These are phyloP conservation scores for Silurus glanis DNA, from an alignment of 2,113 vertebrate species.

Conservation along the genomic window DNA sequence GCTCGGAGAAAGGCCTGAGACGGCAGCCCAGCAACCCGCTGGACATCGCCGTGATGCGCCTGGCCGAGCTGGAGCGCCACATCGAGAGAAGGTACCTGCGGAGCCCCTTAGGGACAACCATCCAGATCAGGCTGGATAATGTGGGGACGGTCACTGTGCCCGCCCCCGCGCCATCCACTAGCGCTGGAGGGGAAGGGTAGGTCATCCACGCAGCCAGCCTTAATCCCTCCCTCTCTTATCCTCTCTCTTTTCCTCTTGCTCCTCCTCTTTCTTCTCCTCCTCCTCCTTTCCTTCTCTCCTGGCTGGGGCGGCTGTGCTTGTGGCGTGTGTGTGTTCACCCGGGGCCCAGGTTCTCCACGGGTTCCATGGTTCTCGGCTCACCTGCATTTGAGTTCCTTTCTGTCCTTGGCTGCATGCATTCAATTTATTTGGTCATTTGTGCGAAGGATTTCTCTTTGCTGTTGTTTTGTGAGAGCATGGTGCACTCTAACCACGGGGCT, in stretches of 20 bases:
- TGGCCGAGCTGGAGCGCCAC: constrained; percentile 99
- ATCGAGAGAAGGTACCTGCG: constrained; percentile 99
- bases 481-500: constrained; percentile 15
- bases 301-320: constrained; percentile 66
- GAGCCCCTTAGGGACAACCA: constrained; percentile 99
- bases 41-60: constrained; percentile 99
- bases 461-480: constrained; percentile 40
- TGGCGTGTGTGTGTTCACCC: constrained; percentile 60
- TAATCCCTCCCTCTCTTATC: constrained; percentile 62
- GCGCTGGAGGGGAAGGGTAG: constrained; percentile 99
- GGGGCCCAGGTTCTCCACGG: constrained; percentile 54
- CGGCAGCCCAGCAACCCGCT: constrained; percentile 97
- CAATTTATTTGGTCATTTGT: constrained; percentile 11
- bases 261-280: not conserved
- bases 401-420: constrained; percentile 46
- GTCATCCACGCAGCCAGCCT: constrained; percentile 97
- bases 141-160: constrained; percentile 99
- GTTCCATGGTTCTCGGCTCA: constrained; percentile 54
- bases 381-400: constrained; percentile 37
- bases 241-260: not conserved
- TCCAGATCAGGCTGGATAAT: constrained; percentile 99
- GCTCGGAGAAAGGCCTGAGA: constrained; percentile 83
- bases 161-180: constrained; percentile 99
- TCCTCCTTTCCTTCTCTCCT: constrained; percentile 32
- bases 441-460: not conserved